Conservation (phyloP, 2,888 invertebrate species). For the Palloptera scutellata region DNA sequence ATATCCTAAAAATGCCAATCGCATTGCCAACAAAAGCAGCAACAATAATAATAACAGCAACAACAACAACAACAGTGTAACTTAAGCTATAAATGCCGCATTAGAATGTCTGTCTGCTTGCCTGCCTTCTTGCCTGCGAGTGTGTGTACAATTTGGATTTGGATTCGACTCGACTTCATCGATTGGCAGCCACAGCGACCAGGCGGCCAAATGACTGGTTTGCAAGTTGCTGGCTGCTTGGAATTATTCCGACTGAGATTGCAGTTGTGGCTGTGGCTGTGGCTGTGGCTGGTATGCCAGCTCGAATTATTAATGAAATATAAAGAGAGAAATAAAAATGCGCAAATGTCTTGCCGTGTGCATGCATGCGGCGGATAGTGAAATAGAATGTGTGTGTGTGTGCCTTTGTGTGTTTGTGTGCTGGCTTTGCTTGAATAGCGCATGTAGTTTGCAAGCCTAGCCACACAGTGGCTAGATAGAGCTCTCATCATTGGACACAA, state of each 20-base stretch:
- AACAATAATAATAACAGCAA: constrained; percentile 15
- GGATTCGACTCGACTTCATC: no score
- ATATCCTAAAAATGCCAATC: background rate
- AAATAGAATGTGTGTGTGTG: constrained; percentile 12
- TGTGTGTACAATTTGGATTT: no score
- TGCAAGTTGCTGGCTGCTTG: no score
- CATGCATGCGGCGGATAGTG: constrained; percentile 4
- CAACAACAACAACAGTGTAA: constrained; percentile 16
- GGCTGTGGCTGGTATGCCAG: no score
- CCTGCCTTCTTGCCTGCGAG: background rate
- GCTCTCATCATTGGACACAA: background rate
- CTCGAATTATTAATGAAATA: no score
- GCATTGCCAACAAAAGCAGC: constrained; percentile 15
- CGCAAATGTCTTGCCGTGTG: background rate
- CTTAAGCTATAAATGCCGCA: constrained; percentile 26
- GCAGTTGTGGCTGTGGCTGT: no score
- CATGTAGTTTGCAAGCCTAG: constrained; percentile 25
- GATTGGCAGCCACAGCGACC: background rate
- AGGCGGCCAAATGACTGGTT: no score
- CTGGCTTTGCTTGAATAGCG: constrained; percentile 17
- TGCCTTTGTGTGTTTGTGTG: background rate
- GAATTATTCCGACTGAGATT: no score
- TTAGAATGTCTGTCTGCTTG: constrained; percentile 18
- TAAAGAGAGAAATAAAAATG: no score
- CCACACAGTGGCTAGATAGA: no score